These are phyloP conservation scores for Meiosimyza platycephala DNA, from an alignment of 2,888 invertebrate species.

Conservation along the genomic window DNA sequence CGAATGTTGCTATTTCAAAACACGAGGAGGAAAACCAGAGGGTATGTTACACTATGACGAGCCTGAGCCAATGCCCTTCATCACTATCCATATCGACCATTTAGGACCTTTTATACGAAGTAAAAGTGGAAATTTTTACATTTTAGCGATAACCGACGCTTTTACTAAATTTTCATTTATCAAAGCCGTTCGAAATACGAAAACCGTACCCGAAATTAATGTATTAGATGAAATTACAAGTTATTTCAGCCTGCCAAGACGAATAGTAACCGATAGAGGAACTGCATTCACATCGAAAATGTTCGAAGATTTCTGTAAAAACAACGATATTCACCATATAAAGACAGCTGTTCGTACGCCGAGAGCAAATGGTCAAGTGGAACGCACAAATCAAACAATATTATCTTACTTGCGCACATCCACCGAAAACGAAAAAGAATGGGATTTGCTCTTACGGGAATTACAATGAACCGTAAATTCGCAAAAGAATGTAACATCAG, in stretches of 20 bases:
- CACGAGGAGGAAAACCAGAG: conserved; percentile 32
- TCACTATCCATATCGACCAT: conserved; percentile 39
- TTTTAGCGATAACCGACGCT: conserved; percentile 34
- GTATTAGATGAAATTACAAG: conserved; percentile 33
- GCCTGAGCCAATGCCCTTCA: conserved; percentile 40
- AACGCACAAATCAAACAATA: conserved; percentile 38
- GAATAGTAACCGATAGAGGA: conserved; percentile 48
- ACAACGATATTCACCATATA: conserved; percentile 45
- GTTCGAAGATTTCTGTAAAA: conserved; percentile 43
- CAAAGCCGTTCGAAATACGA: conserved; percentile 33
- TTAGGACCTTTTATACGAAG: conserved; percentile 37
- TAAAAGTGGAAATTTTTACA: conserved; percentile 20
- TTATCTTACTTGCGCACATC: conserved; percentile 44
- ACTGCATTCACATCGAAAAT: conserved; percentile 47
- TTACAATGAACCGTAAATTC: not conserved
- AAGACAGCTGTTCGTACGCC: no score
- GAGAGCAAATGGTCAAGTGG: conserved; percentile 42
- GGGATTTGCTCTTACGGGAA: conserved; percentile 30
- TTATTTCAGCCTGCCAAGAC: conserved; percentile 46
- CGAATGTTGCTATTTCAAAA: conserved; percentile 38
- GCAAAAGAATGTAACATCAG: no score
- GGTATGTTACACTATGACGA: conserved; percentile 30
- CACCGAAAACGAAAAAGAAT: conserved; percentile 32
- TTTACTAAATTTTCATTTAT: conserved; percentile 41
- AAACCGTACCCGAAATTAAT: conserved; percentile 26